Evolutionary conservation across 2,113 vertebrate genomes (phyloP), one percentile per base, ranked within the genome.

Genomic region (Nothocercus nigrocapillus): DNA sequence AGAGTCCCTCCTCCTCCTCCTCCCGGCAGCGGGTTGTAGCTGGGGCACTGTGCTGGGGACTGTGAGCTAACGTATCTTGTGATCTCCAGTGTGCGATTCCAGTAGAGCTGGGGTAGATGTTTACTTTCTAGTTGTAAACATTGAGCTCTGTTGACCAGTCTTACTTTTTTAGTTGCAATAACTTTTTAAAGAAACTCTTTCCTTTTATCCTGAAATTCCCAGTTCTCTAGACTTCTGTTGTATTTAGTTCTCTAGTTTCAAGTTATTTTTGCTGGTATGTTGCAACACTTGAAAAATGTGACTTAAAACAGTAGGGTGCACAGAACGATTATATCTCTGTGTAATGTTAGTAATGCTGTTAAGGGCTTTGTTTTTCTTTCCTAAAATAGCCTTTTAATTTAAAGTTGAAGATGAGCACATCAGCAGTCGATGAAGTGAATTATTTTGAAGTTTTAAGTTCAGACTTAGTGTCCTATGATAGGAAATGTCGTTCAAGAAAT

Each of bases 361-460:
- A 67, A 94, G 77, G 45, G 42, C n/a, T 94, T 93, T 94, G 75
- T 61, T 95, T 94, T 87, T 89, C 69, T 74, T 87, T 85, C 74
- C 78, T 87, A 67, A 93, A 95, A 95, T 84, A 88, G 62, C 36
- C 28, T 62, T 86, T 70, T 84, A 27, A 70, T 62, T 93, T 84
- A 95, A 96, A 76, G 28, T 53, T 85, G 15, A 14, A 34, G 44
- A n/a, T 21, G 40, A 67, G 64, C 44, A 69, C 47, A 85, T 51
- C 81, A 78, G 30, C 24, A 11, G 64, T 74, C 73, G 79, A 62
- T 25, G 30, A 69, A 82, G 27, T 25, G 85, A 89, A 73, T 66
- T 94, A 28, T 93, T 91, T 32, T 40, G 76, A 40, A 88, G 14
- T 14, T 86, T 69, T 82, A 51, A 19, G 13, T 51, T 89, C 67